Evolutionary conservation across 2,888 invertebrate species (phyloP).

Genomic region (Byasa hedistus): DNA sequence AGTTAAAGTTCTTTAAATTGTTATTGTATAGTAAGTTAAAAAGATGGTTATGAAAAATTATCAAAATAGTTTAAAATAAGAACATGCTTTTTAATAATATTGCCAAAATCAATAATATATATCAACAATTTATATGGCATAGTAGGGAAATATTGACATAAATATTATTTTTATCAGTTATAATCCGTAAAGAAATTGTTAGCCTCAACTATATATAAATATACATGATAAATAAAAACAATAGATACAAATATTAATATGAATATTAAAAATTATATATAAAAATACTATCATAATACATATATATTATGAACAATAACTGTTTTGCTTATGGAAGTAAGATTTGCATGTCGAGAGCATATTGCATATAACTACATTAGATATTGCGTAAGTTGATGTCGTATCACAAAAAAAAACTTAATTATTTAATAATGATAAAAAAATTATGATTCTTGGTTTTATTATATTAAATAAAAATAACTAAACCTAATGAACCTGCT

Average conservation of each 20-base stretch:
- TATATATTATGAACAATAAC: background rate
- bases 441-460: conserved; percentile 29
- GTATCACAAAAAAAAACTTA: conserved; percentile 12
- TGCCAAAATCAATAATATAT: too few species aligned
- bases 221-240: background rate
- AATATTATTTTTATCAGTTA: too few species aligned
- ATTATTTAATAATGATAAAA: conserved; percentile 29
- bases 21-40: too few species aligned
- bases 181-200: too few species aligned
- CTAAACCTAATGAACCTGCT: conserved; percentile 9
- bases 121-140: too few species aligned
- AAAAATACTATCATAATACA: background rate
- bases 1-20: too few species aligned
- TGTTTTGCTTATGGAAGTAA: background rate
- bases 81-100: too few species aligned
- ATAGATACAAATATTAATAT: background rate
- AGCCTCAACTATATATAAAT: background rate
- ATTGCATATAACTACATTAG: background rate
- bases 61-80: too few species aligned
- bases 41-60: too few species aligned
- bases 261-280: background rate
- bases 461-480: conserved; percentile 30
- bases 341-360: background rate
- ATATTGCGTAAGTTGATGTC: conserved; percentile 16
- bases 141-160: too few species aligned